Base-by-base conservation (phyloP, 1,140 invertebrate species). In the Gryon sp. region DNA sequence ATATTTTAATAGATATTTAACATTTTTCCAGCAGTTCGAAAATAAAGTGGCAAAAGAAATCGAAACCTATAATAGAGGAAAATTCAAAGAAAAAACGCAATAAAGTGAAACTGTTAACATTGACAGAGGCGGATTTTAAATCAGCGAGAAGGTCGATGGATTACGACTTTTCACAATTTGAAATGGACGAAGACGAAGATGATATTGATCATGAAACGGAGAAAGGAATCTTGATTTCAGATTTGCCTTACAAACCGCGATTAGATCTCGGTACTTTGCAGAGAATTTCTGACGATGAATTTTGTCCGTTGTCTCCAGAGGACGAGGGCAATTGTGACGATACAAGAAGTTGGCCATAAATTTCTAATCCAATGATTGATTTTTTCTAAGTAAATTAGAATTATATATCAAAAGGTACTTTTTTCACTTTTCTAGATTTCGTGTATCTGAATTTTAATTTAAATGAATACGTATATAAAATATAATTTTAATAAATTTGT, bases 141-240 rank as follows among this genome's bases (percentile, higher is more conserved):
- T 52, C 57, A 0, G 70, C 46, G 0, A 76, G 36, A 24, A 32
- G n/a, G 4, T 50, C 32, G 18, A 46, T 75, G 12, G 78, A 82
- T 50, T 68, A 80, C 48, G 84, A 88, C 63, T 88, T 87, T 68
- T 83, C 81, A 11, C 82, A 87, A 45, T 88, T 87, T 55, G 85
- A 87, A 12, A 57, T 57, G 7, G 80, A 79, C 0, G 74, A 82
- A 0, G 53, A 53, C 2, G 72, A 75, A 0, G 34, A 73, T 2
- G 48, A 59, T 7, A 14, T n/a, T 0, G 32, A 36, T 0, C 46
- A 30, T 0, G 46, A 72, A 4, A 3, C 7, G 0, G 5, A 66
- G 0, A 76, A 81, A 9, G 82, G 83, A 0, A 77, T 89, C 19
- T 62, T 79, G 7, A 65, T 89, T 3, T 79, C 80, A 0, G 52